Conservation (phyloP, 2,797 vertebrate species). For the Cyprinella venusta region DNA sequence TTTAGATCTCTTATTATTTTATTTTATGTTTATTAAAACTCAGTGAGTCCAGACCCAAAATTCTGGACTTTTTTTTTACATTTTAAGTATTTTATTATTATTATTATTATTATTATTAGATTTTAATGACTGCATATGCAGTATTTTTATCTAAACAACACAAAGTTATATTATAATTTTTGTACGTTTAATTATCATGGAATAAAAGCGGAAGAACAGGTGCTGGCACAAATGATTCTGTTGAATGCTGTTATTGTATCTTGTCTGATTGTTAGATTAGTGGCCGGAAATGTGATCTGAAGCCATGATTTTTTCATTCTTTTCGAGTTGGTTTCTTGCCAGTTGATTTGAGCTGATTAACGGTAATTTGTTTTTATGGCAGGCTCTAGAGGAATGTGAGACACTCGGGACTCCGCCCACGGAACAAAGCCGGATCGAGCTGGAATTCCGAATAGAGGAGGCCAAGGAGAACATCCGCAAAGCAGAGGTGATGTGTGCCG, state of each 20-base stretch:
- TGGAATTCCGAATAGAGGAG: constrained; percentile 94
- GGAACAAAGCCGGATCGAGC: constrained; percentile 88
- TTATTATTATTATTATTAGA: background rate
- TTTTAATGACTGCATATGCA: background rate
- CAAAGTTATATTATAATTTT: background rate
- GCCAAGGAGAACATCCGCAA: constrained; percentile 93
- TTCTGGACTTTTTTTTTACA: background rate
- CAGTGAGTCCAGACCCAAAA: background rate
- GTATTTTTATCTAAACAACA: background rate
- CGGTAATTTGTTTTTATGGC: constrained; percentile 20
- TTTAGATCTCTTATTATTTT: background rate
- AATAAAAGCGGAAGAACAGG: background rate
- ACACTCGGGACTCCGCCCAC: constrained; percentile 85
- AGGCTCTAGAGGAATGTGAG: constrained; percentile 92
- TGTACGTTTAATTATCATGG: background rate
- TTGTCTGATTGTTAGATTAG: background rate
- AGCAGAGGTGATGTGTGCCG: constrained; percentile 83
- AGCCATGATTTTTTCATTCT: background rate
- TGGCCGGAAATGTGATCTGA: background rate
- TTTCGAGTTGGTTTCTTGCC: background rate
- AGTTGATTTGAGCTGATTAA: constrained; percentile 25
- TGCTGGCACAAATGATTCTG: background rate
- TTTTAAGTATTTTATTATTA: background rate
- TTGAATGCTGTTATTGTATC: background rate
- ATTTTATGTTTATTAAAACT: background rate